Conservation (phyloP, 2,797 vertebrate species). For the Chelon labrosus region DNA sequence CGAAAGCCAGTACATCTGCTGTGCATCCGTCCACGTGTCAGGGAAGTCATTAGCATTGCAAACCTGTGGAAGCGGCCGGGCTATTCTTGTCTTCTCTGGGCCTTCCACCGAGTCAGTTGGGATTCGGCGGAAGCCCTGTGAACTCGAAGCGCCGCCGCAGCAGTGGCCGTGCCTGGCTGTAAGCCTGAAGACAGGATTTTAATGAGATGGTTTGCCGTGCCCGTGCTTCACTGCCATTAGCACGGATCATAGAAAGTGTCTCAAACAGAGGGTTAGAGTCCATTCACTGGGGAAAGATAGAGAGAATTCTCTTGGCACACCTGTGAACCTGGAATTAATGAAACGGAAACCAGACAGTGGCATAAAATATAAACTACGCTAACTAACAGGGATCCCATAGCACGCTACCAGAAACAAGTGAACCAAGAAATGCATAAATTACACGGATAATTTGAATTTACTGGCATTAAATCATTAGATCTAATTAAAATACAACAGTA, state of each 20-base stretch:
- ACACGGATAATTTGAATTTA: no score
- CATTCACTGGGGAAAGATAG: slow-evolving; percentile 36
- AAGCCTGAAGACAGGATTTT: slow-evolving; percentile 43
- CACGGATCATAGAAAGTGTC: slow-evolving; percentile 30
- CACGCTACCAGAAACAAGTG: slow-evolving; percentile 5
- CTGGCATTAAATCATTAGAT: no score
- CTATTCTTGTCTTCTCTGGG: slow-evolving; percentile 16
- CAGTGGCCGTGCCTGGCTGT: slow-evolving; percentile 40
- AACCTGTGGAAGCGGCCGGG: slow-evolving; percentile 19
- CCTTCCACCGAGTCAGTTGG: slow-evolving; percentile 15
- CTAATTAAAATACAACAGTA: slow-evolving; percentile 1
- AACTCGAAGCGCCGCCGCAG: slow-evolving; percentile 45
- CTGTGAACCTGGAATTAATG: slow-evolving; percentile 46
- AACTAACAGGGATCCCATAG: not conserved
- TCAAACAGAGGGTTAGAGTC: slow-evolving; percentile 37
- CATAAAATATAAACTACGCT: slow-evolving; percentile 25
- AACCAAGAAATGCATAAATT: slow-evolving; percentile 12
- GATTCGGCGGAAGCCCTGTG: slow-evolving; percentile 32
- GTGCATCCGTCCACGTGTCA: slow-evolving; percentile 47
- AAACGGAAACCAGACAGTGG: slow-evolving; percentile 31
- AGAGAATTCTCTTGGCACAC: slow-evolving; percentile 4
- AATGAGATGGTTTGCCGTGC: slow-evolving; percentile 58
- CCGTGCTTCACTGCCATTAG: slow-evolving; percentile 47
- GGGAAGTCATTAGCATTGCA: slow-evolving; percentile 51
- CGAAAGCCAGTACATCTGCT: slow-evolving; percentile 27